Evolutionary conservation across 2,113 vertebrate species (phyloP).

Genomic region (Melozone crissalis): DNA sequence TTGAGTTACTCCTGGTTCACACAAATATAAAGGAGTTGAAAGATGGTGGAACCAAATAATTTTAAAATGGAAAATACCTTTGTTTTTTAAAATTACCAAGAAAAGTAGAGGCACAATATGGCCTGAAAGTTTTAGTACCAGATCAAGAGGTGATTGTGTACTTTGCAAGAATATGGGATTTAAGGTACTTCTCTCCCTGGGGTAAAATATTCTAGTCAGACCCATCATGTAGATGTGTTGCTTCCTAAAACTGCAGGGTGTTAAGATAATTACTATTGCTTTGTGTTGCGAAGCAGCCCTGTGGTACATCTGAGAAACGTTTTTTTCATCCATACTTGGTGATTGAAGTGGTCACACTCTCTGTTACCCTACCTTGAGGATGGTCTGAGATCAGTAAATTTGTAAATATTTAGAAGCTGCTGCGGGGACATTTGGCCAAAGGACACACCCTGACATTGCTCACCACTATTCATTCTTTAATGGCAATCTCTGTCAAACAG

Average conservation of each 20-base stretch:
- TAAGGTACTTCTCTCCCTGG: background rate
- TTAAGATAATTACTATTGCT: background rate
- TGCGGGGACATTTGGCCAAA: background rate
- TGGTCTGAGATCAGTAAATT: background rate
- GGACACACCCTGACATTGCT: background rate
- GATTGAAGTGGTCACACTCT: background rate
- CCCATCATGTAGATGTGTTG: background rate
- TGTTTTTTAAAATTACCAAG: background rate
- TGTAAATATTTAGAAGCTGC: background rate
- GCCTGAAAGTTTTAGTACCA: background rate
- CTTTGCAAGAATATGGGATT: background rate
- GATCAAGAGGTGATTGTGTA: background rate
- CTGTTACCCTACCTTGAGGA: background rate
- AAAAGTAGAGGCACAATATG: background rate
- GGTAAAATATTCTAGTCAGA: background rate
- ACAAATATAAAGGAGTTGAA: background rate
- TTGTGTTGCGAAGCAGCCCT: background rate
- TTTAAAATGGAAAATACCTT: background rate
- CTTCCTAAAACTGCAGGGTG: background rate
- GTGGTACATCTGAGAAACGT: background rate
- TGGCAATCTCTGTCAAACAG: background rate
- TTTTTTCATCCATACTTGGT: background rate
- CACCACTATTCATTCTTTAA: background rate
- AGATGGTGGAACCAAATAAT: background rate
- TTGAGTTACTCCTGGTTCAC: background rate